Evolutionary conservation across 2,888 invertebrate genomes (phyloP).

Genomic region (Epirrhoe alternata): DNA sequence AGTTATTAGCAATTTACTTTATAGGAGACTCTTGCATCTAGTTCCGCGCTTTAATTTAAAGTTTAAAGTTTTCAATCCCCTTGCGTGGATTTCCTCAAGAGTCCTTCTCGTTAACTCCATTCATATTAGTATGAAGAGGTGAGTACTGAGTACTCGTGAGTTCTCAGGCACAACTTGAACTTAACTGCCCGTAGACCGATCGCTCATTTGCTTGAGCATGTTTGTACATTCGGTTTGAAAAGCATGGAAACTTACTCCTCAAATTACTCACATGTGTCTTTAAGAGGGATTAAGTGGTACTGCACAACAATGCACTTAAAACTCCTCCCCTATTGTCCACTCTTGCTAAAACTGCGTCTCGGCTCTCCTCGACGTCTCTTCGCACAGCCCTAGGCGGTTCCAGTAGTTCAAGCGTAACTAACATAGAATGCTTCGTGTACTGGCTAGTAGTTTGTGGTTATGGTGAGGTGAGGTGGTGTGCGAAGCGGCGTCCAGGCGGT

Average conservation of each 20-base stretch:
- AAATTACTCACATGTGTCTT: constrained; percentile 71
- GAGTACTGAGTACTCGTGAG: constrained; percentile 32
- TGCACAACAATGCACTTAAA: constrained; percentile 74
- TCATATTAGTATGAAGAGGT: constrained; percentile 36
- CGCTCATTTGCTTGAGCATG: constrained; percentile 82
- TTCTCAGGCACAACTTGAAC: constrained; percentile 75
- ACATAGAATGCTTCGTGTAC: constrained; percentile 40
- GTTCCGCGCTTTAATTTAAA: constrained; percentile 64
- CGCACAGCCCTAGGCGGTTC: constrained; percentile 62
- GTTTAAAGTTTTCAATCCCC: constrained; percentile 63
- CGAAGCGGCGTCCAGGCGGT: constrained; percentile 63
- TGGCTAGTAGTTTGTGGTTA: constrained; percentile 38
- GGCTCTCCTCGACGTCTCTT: constrained; percentile 69
- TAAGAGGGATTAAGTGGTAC: constrained; percentile 76
- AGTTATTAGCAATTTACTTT: constrained; percentile 66
- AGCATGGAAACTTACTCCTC: constrained; percentile 74
- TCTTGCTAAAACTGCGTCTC: constrained; percentile 74
- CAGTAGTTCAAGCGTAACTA: constrained; percentile 50
- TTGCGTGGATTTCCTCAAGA: constrained; percentile 53
- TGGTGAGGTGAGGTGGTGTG: constrained; percentile 51
- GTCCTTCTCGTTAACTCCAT: constrained; percentile 43
- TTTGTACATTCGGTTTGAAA: constrained; percentile 75
- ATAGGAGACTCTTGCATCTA: constrained; percentile 55
- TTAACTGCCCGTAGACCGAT: constrained; percentile 70
- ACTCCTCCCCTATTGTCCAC: constrained; percentile 70